phyloP scores from a whole-genome alignment of 2,113 vertebrate genomes.

The Furnarius figulus region DNA sequence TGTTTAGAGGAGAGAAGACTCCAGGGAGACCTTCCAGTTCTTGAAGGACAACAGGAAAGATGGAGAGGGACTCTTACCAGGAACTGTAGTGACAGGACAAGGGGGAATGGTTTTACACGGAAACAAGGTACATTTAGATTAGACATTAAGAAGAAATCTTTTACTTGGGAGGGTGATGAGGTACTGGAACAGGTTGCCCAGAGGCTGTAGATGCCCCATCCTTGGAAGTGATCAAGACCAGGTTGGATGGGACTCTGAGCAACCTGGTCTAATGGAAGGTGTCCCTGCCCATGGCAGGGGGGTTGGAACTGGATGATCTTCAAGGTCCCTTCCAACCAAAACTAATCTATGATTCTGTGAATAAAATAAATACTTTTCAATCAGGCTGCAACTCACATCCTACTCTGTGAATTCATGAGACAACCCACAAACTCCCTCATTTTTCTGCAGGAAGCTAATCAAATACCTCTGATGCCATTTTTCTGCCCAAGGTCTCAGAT shows the following conservation, averaged over 20 bases:
- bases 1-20: neutral
- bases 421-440: neutral
- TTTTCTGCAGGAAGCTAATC: neutral
- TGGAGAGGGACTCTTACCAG: neutral
- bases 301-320: neutral
- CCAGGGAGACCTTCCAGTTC: neutral
- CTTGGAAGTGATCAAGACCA: neutral
- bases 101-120: neutral
- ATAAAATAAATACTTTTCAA: neutral
- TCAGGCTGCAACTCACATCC: neutral
- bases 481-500: neutral
- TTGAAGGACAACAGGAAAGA: neutral
- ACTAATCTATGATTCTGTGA: neutral
- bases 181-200: fast-evolving
- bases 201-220: fast-evolving
- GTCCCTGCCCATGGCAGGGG: neutral
- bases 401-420: neutral
- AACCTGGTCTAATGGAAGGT: neutral
- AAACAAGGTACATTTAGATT: neutral
- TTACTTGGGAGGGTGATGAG: neutral
- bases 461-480: neutral
- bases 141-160: neutral
- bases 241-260: neutral
- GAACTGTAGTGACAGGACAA: neutral
- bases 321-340: neutral